Evolutionary conservation across 2,113 vertebrate species (phyloP), one percentile per base, ranked within the genome.

Genomic region (Burhinus bistriatus): DNA sequence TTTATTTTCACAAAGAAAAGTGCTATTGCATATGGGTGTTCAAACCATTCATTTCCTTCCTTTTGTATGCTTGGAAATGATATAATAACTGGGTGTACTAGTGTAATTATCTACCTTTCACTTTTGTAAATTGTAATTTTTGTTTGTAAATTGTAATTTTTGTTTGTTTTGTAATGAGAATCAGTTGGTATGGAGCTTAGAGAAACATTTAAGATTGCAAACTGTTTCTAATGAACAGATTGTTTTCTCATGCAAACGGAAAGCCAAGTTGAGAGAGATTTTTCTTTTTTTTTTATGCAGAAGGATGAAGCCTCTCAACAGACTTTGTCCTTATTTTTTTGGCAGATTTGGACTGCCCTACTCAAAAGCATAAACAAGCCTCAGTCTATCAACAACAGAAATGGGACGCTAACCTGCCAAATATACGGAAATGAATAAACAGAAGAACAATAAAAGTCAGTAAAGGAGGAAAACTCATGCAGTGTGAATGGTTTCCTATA

Each of bases 161-260:
- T 90, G 69, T 89, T 95, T 91, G n/a, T 73, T 91, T 94, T 90
- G 54, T 69, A 36, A 54, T 0, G 0, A 83, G 51, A 85, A 69
- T 79, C 58, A 51, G 61, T 82, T 95, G 54, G 26, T 91, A 42
- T 36, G 66, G 49, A 87, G 91, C 58, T 89, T 80, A 54, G 81
- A 91, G 68, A 87, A 89, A 78, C 51, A n/a, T 32, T 87, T 42
- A 73, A 95, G 73, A 80, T 95, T 69, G 58, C 3, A 1, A 85
- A 91, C 32, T 38, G 49, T 81, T 97, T 93, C 54, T 95, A 85
- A 89, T 93, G 70, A 96, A 70, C 54, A 73, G 45, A 36, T 77
- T 87, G 62, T 76, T 95, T 97, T 85, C 66, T 89, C 62, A 90
- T 95, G 91, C 87, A 93, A 95, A 80, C 77, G 17, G 42, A 57